Conservation (phyloP, 1,140 invertebrate genomes). For the Paralvinella palmiformis region DNA sequence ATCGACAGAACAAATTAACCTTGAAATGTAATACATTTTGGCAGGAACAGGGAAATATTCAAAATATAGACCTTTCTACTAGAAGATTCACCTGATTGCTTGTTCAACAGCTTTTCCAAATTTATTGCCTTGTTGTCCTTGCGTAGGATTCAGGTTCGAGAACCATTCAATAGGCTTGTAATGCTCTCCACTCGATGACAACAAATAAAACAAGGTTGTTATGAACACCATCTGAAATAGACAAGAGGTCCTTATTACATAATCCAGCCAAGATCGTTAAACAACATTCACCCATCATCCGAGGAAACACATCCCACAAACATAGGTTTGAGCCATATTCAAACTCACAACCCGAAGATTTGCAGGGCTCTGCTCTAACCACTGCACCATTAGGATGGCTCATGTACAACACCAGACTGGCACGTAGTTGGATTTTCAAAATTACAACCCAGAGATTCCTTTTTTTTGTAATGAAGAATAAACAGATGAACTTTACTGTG, state of each 20-base stretch:
- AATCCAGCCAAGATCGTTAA: not conserved
- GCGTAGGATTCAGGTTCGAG: constrained; percentile 60
- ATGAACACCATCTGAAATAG: constrained; percentile 81
- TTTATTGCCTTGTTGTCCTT: constrained; percentile 2
- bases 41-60: too few species aligned
- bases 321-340: not conserved
- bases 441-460: too few species aligned
- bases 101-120: constrained; percentile 72
- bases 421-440: too few species aligned
- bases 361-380: not conserved
- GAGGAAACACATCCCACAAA: not conserved
- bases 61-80: too few species aligned
- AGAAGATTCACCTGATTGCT: constrained; percentile 53
- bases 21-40: too few species aligned
- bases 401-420: not conserved
- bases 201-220: constrained; percentile 89
- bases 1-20: too few species aligned
- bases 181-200: constrained; percentile 77
- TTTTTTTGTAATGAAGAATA: too few species aligned
- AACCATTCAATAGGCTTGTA: constrained; percentile 89
- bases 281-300: not conserved
- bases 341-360: not conserved
- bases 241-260: not conserved
- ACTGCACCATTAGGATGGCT: not conserved
- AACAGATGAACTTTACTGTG: too few species aligned